These are phyloP conservation scores for Platalea minor DNA, from an alignment of 2,797 vertebrate genomes.

Conservation along the genomic window DNA sequence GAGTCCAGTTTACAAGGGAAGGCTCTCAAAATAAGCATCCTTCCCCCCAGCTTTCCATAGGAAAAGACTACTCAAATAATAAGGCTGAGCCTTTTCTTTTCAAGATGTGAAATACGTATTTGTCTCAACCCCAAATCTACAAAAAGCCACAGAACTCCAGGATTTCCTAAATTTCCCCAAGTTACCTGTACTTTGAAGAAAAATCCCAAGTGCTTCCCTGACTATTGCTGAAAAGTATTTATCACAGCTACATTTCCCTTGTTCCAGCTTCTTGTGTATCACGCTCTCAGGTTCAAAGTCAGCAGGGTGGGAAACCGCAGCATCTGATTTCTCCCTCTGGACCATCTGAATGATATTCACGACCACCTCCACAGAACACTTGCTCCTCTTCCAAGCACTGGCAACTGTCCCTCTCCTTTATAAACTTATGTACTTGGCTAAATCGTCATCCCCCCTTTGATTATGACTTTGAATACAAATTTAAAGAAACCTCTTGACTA, in stretches of 20 bases:
- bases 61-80: background rate
- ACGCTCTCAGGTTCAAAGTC: background rate
- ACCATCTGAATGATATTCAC: background rate
- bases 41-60: background rate
- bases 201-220: background rate
- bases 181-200: background rate
- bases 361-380: slow-evolving; percentile 4
- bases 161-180: background rate
- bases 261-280: background rate
- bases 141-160: background rate
- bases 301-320: background rate
- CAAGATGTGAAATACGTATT: rapidly evolving
- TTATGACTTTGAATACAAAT: background rate
- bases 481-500: background rate
- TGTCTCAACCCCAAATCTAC: background rate
- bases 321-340: background rate
- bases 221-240: background rate
- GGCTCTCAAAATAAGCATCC: background rate
- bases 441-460: background rate
- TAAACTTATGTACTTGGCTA: background rate
- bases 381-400: background rate
- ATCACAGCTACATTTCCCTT: background rate
- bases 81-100: background rate
- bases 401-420: background rate
- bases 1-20: background rate